A percentile compares a stretch with the other conserved stretches of the same genome.
phyloP scores from a whole-genome alignment of 2,797 vertebrate genomes.

The Leptatherina wallacei region DNA sequence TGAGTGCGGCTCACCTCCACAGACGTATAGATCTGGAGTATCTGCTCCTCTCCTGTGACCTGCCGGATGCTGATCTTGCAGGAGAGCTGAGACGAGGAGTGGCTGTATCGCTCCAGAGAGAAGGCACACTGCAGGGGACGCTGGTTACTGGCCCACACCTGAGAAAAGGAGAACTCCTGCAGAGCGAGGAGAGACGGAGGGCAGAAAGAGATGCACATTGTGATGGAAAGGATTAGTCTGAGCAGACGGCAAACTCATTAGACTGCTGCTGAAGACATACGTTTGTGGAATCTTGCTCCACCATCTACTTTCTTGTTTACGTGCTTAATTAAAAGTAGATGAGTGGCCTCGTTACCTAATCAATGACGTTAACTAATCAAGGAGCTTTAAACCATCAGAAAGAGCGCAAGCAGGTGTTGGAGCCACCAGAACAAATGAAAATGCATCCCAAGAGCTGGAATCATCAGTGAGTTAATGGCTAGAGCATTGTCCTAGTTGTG shows the following conservation, averaged over 20 bases:
- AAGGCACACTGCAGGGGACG: slow-evolving; percentile 94
- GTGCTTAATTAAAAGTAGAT: slow-evolving; percentile 63
- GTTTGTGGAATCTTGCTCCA: slow-evolving; percentile 31
- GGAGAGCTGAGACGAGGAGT: slow-evolving; percentile 88
- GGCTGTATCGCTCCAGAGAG: slow-evolving; percentile 91
- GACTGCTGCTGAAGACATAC: slow-evolving; percentile 32
- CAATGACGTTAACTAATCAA: slow-evolving; percentile 62
- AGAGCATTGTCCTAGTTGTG: background rate
- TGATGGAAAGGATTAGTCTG: slow-evolving; percentile 35
- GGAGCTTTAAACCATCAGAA: slow-evolving; percentile 28
- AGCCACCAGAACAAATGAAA: slow-evolving; percentile 5
- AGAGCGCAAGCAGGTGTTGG: slow-evolving; percentile 20
- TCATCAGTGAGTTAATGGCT: background rate
- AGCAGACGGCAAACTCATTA: slow-evolving; percentile 54
- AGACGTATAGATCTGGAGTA: slow-evolving; percentile 86
- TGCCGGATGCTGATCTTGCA: slow-evolving; percentile 93
- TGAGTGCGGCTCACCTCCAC: slow-evolving; percentile 66
- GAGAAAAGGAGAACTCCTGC: slow-evolving; percentile 93
- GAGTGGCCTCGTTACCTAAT: slow-evolving; percentile 66
- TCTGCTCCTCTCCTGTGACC: slow-evolving; percentile 92
- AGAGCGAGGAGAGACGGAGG: slow-evolving; percentile 20
- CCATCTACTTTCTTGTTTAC: slow-evolving; percentile 61
- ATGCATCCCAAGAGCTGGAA: background rate
- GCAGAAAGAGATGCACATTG: slow-evolving; percentile 21
- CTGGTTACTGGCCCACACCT: slow-evolving; percentile 91